These are phyloP conservation scores for Drosophila merina DNA, from an alignment of 2,888 invertebrate genomes.

Conservation along the genomic window DNA sequence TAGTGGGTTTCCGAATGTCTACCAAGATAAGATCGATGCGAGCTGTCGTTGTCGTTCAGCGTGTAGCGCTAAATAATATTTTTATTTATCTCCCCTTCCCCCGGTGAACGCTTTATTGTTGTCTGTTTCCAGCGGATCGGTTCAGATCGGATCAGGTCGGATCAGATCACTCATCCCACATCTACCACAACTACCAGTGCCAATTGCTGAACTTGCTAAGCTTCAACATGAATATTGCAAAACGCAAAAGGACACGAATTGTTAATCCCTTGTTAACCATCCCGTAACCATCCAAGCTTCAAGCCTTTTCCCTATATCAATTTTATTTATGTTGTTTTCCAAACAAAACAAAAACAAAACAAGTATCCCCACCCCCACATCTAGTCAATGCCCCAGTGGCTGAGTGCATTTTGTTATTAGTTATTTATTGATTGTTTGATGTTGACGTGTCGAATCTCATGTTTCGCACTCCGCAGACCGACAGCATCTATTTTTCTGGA, in stretches of 20 bases:
- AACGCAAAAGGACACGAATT: constrained; percentile 16
- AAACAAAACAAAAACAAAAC: constrained; percentile 8
- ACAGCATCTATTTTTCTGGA: constrained; percentile 40
- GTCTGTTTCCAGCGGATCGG: constrained; percentile 62
- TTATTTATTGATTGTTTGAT: constrained; percentile 65
- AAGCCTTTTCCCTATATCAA: constrained; percentile 25
- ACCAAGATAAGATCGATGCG: constrained; percentile 11
- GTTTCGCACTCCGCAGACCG: constrained; percentile 57
- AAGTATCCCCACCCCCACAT: constrained; percentile 29
- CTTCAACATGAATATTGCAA: constrained; percentile 12
- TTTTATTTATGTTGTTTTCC: constrained; percentile 40
- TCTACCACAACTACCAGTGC: constrained; percentile 45
- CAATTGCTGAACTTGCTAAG: constrained; percentile 37
- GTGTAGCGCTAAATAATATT: constrained; percentile 32
- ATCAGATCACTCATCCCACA: constrained; percentile 9
- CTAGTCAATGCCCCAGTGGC: constrained; percentile 66
- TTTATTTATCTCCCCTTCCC: constrained; percentile 23
- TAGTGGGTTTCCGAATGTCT: constrained; percentile 7
- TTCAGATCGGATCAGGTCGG: constrained; percentile 17
- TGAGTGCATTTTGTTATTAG: constrained; percentile 72
- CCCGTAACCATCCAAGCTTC: constrained; percentile 13
- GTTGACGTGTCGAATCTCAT: constrained; percentile 67
- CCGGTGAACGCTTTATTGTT: constrained; percentile 62
- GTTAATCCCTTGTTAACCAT: constrained; percentile 9
- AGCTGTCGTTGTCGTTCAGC: constrained; percentile 12